A percentile compares a stretch with the other conserved stretches of the same genome.
These are phyloP conservation scores for Clanis bilineata DNA, from an alignment of 2,888 invertebrate genomes.

Conservation along the genomic window DNA sequence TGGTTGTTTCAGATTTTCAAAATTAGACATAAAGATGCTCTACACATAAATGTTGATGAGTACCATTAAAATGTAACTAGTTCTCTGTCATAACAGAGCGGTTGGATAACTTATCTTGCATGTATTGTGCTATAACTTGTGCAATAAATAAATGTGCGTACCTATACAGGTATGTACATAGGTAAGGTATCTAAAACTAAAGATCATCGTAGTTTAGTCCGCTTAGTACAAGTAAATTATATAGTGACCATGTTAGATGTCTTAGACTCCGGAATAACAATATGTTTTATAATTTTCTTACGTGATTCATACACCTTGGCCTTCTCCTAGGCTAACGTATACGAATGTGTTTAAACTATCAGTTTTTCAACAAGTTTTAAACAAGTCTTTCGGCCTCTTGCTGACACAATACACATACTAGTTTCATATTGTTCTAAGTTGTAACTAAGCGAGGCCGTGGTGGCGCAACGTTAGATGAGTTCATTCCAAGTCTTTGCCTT, in stretches of 20 bases:
- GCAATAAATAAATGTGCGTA: too few relatives aligned
- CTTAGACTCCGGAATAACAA: not conserved
- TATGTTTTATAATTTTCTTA: not conserved
- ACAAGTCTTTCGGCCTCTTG: not conserved
- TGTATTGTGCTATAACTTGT: too few relatives aligned
- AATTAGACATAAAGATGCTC: too few relatives aligned
- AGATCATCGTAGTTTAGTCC: too few relatives aligned
- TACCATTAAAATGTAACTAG: too few relatives aligned
- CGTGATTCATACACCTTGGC: conserved; percentile 11
- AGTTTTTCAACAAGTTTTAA: not conserved
- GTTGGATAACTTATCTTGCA: too few relatives aligned
- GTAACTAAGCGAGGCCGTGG: conserved; percentile 53
- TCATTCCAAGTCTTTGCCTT: conserved; percentile 42
- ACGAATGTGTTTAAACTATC: not conserved
- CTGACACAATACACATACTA: conserved; percentile 19
- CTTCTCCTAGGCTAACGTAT: conserved; percentile 12
- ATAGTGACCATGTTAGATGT: too few relatives aligned
- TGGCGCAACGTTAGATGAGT: conserved; percentile 63
- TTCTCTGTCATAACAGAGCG: too few relatives aligned
- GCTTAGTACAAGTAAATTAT: too few relatives aligned
- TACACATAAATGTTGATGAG: too few relatives aligned
- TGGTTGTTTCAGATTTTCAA: not conserved
- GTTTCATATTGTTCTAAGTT: conserved; percentile 24
- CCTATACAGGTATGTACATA: too few relatives aligned
- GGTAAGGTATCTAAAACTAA: too few relatives aligned